Conservation (phyloP, 2,888 invertebrate species). For the Xestia sexstrigata region DNA sequence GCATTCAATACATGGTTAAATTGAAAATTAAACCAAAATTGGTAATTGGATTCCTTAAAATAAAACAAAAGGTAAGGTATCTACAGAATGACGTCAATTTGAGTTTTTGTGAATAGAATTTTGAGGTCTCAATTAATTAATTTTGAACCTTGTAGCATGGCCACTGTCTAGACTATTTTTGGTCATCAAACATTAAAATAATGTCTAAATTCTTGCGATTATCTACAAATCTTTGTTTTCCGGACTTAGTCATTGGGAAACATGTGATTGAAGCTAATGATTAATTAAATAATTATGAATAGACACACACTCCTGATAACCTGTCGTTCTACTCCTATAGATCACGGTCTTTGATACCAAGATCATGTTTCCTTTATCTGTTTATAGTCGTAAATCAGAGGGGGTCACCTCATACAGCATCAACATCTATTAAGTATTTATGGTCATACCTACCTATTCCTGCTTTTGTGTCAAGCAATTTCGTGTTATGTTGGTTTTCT, state of each 20-base stretch:
- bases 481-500: too few species aligned
- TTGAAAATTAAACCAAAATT: not conserved
- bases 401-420: not conserved
- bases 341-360: conserved; percentile 66
- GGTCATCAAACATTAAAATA: not conserved
- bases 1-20: not conserved
- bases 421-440: not conserved
- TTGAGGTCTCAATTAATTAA: not conserved
- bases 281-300: conserved; percentile 60
- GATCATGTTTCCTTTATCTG: conserved; percentile 60
- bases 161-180: conserved; percentile 2
- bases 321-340: conserved; percentile 60
- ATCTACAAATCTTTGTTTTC: not conserved
- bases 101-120: not conserved
- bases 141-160: not conserved
- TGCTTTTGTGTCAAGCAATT: not conserved
- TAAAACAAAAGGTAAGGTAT: not conserved
- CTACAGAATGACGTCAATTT: not conserved
- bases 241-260: conserved; percentile 8
- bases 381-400: conserved; percentile 24
- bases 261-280: conserved; percentile 55
- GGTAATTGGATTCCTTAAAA: not conserved
- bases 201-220: not conserved
- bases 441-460: not conserved
- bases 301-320: conserved; percentile 68